Conservation (phyloP, 1,140 invertebrate species). For the Drosophila varians region DNA sequence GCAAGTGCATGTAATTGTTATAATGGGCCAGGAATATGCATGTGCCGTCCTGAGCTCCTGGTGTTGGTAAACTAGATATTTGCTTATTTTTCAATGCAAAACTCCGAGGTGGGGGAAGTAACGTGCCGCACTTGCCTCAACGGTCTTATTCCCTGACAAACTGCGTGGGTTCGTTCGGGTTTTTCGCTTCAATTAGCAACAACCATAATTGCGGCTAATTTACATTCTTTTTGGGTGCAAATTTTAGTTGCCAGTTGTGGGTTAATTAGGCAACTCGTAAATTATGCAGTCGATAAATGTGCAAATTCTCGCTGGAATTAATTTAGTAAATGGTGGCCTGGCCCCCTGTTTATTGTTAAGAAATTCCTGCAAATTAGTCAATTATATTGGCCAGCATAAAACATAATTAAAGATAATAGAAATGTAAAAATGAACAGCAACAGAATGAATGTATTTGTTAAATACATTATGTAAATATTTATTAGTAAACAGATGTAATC, state of each 20-base stretch:
- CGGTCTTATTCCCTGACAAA: slow-evolving; percentile 12
- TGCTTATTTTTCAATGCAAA: slow-evolving; percentile 35
- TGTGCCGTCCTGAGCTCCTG: slow-evolving; percentile 3
- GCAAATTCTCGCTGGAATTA: slow-evolving; percentile 22
- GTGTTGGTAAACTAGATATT: slow-evolving; percentile 25
- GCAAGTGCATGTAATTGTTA: slow-evolving; percentile 56
- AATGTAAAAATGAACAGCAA: not conserved
- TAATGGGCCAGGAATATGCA: slow-evolving; percentile 51
- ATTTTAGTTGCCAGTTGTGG: slow-evolving; percentile 30
- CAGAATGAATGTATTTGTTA: slow-evolving; percentile 9
- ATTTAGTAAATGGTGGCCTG: slow-evolving; percentile 14
- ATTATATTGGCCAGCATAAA: not conserved
- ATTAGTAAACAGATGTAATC: slow-evolving; percentile 10
- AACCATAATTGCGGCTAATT: slow-evolving; percentile 47
- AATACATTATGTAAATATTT: not conserved
- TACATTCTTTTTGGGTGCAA: slow-evolving; percentile 30
- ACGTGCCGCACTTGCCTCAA: slow-evolving; percentile 18
- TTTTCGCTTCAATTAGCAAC: slow-evolving; percentile 50
- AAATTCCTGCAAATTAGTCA: not conserved
- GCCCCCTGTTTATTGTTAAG: not conserved
- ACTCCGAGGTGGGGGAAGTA: slow-evolving; percentile 20
- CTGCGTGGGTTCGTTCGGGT: slow-evolving; percentile 11
- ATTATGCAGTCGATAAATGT: slow-evolving; percentile 45
- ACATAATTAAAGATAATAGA: not conserved
- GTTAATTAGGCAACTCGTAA: slow-evolving; percentile 41